Evolutionary conservation across 2,888 invertebrate genomes (phyloP).

Genomic region (Agrotis ipsilon): DNA sequence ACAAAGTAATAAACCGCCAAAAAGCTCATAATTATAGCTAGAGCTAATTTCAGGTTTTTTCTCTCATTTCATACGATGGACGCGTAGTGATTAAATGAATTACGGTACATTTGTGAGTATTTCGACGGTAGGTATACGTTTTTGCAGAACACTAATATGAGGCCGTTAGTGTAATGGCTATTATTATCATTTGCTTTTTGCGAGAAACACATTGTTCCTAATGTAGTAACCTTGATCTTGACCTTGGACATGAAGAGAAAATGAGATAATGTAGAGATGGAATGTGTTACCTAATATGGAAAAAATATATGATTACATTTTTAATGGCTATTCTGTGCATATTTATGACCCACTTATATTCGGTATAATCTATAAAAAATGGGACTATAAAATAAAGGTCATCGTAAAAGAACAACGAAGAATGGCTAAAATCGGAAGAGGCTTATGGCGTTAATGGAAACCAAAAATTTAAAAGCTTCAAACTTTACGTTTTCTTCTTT

Average conservation of each 20-base stretch:
- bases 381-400: background rate
- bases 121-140: slow-evolving; percentile 20
- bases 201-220: slow-evolving; percentile 7
- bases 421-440: background rate
- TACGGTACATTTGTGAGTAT: slow-evolving; percentile 50
- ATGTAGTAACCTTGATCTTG: background rate
- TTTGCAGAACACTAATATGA: slow-evolving; percentile 28
- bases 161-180: slow-evolving; percentile 33
- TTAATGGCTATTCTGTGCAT: background rate
- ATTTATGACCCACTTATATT: slow-evolving; percentile 5
- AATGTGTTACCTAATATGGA: no score
- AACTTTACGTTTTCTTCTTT: background rate
- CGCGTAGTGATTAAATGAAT: slow-evolving; percentile 44
- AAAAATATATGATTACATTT: background rate
- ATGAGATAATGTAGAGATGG: no score
- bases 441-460: background rate
- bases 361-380: background rate
- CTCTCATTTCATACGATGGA: slow-evolving; percentile 10
- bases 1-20: slow-evolving; percentile 1
- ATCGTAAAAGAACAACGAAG: background rate
- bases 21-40: background rate
- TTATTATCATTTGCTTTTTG: slow-evolving; percentile 42
- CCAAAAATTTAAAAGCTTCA: background rate
- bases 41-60: background rate
- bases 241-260: no score